phyloP scores from a whole-genome alignment of 2,888 invertebrate genomes.

The Himalopsyche tibetana region DNA sequence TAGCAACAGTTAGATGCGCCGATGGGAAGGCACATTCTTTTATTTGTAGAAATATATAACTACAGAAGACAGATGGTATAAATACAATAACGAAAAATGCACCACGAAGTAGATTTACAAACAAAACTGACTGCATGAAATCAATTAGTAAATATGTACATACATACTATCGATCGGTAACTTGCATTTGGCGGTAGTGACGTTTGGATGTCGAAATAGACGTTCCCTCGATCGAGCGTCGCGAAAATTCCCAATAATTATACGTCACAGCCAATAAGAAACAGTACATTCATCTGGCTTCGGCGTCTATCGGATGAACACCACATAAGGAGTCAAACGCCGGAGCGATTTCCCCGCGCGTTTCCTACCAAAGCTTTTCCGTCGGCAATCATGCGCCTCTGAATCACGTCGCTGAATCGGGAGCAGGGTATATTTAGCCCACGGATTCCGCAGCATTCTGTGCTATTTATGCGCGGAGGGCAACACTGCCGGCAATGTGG shows the following conservation, averaged over 20 bases:
- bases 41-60: too few species aligned
- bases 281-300: background rate
- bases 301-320: slow-evolving; percentile 49
- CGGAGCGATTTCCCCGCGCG: slow-evolving; percentile 41
- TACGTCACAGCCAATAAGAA: slow-evolving; percentile 17
- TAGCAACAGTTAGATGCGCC: too few species aligned
- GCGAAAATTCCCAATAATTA: background rate
- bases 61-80: too few species aligned
- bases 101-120: too few species aligned
- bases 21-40: too few species aligned
- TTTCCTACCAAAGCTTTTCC: slow-evolving; percentile 39
- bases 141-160: background rate
- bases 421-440: slow-evolving; percentile 62
- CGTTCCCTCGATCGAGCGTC: slow-evolving; percentile 9
- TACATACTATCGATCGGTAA: background rate
- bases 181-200: background rate
- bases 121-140: too few species aligned
- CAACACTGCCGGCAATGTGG: slow-evolving; percentile 51
- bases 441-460: slow-evolving; percentile 64
- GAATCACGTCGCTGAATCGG: slow-evolving; percentile 63
- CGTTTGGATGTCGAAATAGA: background rate
- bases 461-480: slow-evolving; percentile 61
- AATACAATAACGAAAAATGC: too few species aligned
- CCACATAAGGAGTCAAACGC: slow-evolving; percentile 65
- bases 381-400: slow-evolving; percentile 55